A percentile compares a stretch with the other conserved stretches of the same genome.
These are phyloP conservation scores for Charanyca ferruginea DNA, from an alignment of 2,888 invertebrate species.

Conservation along the genomic window DNA sequence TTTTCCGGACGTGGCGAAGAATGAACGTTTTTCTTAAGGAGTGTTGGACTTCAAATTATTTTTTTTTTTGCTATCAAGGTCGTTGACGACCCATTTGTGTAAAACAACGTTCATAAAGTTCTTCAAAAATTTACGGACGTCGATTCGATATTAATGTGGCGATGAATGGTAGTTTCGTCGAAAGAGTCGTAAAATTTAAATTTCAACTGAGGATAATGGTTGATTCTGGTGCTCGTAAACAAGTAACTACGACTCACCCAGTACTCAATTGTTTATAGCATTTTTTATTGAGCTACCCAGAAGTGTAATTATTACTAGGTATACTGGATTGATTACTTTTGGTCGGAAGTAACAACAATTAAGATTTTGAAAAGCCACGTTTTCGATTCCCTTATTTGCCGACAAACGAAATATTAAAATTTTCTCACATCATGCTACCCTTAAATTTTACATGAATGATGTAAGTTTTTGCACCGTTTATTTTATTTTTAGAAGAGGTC, in stretches of 20 bases:
- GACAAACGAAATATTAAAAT: too few relatives aligned
- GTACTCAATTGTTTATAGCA: slow-evolving; percentile 32
- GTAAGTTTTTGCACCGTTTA: too few relatives aligned
- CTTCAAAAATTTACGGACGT: slow-evolving; percentile 22
- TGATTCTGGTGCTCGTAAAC: slow-evolving; percentile 40
- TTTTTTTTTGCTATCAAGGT: slow-evolving; percentile 11
- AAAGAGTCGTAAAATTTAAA: slow-evolving; percentile 45
- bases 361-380: too few relatives aligned
- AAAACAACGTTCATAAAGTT: slow-evolving; percentile 21
- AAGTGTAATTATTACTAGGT: background rate
- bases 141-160: slow-evolving; percentile 43
- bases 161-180: slow-evolving; percentile 11
- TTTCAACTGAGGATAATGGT: slow-evolving; percentile 26
- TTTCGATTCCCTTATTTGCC: too few relatives aligned
- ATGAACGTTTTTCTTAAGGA: slow-evolving; percentile 37
- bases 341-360: too few relatives aligned
- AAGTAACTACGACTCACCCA: slow-evolving; percentile 21
- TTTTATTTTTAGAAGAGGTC: too few relatives aligned
- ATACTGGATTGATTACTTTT: background rate
- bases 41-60: slow-evolving; percentile 27
- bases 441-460: too few relatives aligned
- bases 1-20: slow-evolving; percentile 51
- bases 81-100: background rate
- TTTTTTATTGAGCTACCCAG: slow-evolving; percentile 4
- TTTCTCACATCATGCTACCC: too few relatives aligned